These are phyloP conservation scores for Amphipyra tragopoginis DNA, from an alignment of 2,888 invertebrate genomes.

Conservation along the genomic window DNA sequence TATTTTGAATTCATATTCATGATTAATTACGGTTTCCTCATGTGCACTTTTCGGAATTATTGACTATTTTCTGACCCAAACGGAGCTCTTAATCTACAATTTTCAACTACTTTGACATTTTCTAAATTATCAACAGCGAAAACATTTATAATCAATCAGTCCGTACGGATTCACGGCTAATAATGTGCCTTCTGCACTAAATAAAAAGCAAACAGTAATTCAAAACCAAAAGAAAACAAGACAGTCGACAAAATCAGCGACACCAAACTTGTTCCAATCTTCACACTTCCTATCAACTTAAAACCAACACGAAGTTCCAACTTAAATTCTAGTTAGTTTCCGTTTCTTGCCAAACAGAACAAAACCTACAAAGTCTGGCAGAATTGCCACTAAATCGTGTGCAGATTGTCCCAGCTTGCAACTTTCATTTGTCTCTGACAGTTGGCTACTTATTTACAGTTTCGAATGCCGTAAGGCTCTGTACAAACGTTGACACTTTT, in stretches of 20 bases:
- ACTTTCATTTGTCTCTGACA: constrained; percentile 53
- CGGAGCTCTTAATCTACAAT: no score
- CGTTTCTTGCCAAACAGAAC: constrained; percentile 34
- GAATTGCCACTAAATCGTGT: constrained; percentile 57
- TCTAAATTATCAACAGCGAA: no score
- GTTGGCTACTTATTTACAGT: constrained; percentile 50
- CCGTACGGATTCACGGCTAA: no score
- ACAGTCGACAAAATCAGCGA: not conserved
- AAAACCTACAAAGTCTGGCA: constrained; percentile 21
- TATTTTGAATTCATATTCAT: no score
- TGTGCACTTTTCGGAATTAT: no score
- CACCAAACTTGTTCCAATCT: constrained; percentile 9
- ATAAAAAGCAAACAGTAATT: not conserved
- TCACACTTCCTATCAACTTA: not conserved
- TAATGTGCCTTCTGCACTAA: no score
- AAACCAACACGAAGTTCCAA: not conserved
- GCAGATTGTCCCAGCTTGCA: constrained; percentile 53
- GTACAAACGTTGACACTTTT: not conserved
- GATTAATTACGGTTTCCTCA: no score
- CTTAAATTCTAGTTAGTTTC: constrained; percentile 28
- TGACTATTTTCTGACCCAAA: no score
- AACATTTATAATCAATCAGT: no score
- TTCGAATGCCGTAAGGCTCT: constrained; percentile 25
- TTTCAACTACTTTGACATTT: no score
- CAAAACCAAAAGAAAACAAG: not conserved